A percentile compares a stretch with the other conserved stretches of the same genome.
These are phyloP conservation scores for Rugalucina vietnamica DNA, from an alignment of 2,888 invertebrate genomes.

Conservation along the genomic window DNA sequence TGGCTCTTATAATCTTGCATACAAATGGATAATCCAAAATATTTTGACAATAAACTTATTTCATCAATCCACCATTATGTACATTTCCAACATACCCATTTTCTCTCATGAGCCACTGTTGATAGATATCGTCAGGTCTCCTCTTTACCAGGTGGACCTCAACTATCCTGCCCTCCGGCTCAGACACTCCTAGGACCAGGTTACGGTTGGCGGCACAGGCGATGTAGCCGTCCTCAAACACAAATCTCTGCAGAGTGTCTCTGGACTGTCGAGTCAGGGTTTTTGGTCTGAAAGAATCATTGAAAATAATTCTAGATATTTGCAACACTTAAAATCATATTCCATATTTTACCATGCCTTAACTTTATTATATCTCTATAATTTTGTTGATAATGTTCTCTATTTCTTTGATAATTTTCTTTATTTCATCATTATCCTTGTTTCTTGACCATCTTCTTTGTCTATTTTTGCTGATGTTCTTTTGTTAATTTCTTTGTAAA, in stretches of 20 bases:
- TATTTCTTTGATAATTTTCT: too few species aligned
- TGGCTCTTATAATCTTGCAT: too few species aligned
- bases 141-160: conserved; percentile 80
- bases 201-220: conserved; percentile 71
- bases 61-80: background rate
- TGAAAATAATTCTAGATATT: background rate
- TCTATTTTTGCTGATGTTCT: too few species aligned
- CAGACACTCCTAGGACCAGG: conserved; percentile 80
- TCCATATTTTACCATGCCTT: background rate
- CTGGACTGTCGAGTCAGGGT: conserved; percentile 56
- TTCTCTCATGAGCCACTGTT: conserved; percentile 80
- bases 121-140: conserved; percentile 80
- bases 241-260: conserved; percentile 78
- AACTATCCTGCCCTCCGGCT: conserved; percentile 76
- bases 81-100: conserved; percentile 82
- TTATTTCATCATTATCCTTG: too few species aligned
- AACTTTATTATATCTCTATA: too few species aligned
- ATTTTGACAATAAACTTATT: too few species aligned
- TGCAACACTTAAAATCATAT: background rate
- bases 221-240: conserved; percentile 81
- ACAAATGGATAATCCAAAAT: too few species aligned
- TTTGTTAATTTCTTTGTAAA: too few species aligned
- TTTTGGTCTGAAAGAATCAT: conserved; percentile 70
- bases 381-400: too few species aligned
- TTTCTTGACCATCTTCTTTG: too few species aligned